Evolutionary conservation across 2,888 invertebrate species (phyloP).

Genomic region (Apamea epomidion): DNA sequence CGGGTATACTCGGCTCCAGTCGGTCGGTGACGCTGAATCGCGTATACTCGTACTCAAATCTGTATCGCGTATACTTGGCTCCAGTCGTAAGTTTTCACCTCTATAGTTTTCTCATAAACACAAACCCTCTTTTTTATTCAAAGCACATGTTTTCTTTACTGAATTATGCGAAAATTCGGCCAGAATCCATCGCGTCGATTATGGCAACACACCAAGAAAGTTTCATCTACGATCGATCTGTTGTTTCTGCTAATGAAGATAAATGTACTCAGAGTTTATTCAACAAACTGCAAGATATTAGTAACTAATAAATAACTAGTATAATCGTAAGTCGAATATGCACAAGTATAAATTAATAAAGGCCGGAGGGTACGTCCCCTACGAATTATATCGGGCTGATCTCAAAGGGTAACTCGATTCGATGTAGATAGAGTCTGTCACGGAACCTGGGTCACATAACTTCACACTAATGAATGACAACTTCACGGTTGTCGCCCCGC

Average conservation of each 20-base stretch:
- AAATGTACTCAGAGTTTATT: slow-evolving; percentile 27
- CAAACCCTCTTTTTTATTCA: neutral
- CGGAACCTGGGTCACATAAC: slow-evolving; percentile 75
- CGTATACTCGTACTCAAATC: too few relatives aligned
- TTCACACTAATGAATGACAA: slow-evolving; percentile 82
- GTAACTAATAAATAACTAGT: slow-evolving; percentile 8
- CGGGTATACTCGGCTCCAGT: neutral
- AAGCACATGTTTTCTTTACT: neutral
- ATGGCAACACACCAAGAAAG: slow-evolving; percentile 14
- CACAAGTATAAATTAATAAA: slow-evolving; percentile 48
- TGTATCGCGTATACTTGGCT: neutral
- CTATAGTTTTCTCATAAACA: neutral
- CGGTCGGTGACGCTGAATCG: neutral
- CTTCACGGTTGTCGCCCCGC: slow-evolving; percentile 76
- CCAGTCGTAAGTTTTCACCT: neutral
- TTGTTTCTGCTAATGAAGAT: slow-evolving; percentile 25
- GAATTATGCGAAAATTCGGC: neutral
- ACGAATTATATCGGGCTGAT: slow-evolving; percentile 62
- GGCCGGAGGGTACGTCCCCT: slow-evolving; percentile 42
- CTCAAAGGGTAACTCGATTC: slow-evolving; percentile 74
- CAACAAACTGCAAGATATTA: slow-evolving; percentile 15
- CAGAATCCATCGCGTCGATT: slow-evolving; percentile 3
- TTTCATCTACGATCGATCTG: neutral
- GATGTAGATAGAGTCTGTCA: slow-evolving; percentile 69
- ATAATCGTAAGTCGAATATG: slow-evolving; percentile 24